Base-by-base conservation (phyloP, 2,888 invertebrate species). In the Alsophila aescularia region DNA sequence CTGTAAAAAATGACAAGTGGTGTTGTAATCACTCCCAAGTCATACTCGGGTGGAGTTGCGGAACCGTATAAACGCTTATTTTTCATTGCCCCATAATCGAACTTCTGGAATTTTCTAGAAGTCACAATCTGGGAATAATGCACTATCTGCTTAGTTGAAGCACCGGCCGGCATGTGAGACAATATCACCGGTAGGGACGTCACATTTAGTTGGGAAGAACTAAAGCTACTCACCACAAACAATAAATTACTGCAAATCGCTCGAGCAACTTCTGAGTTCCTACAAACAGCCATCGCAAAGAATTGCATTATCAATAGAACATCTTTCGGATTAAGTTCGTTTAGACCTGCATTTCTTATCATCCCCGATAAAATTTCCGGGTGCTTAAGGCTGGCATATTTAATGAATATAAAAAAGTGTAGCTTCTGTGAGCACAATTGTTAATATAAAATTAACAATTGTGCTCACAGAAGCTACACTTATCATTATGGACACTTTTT, bases 401-500 rank as follows among this genome's bases (percentile, higher is more conserved):
- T 63, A 6, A 63, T 1, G 18, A 68, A 57, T 12, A 63, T 49
- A 1, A 60, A 29, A 31, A 64, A 18, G 1, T 66, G 60, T 56
- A 63, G 69, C 44, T 65, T 57, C 9, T n/a, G n/a, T n/a, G n/a
- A n/a, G n/a, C n/a, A n/a, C n/a, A n/a, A n/a, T n/a, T n/a, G n/a
- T n/a, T n/a, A n/a, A n/a, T n/a, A n/a, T n/a, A n/a, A 70, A 60
- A 51, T 80, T 64, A 0, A 68, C 64, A 41, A 73, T 52, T 34
- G 66, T 77, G 0, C 72, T 65, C 2, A 67, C 70, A 0, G 77
- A 75, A 0, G 81, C 70, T 2, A 82, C 57, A 0, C 70, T 77
- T 12, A 80, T 66, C 70, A 81, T 75, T 0, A 93, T 84, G 13
- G 87, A 82, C 10, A 96, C 90, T 75, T 94, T 95, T 0, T 84